Evolutionary conservation across 2,797 vertebrate species (phyloP).

Genomic region (Naso thynnoides): DNA sequence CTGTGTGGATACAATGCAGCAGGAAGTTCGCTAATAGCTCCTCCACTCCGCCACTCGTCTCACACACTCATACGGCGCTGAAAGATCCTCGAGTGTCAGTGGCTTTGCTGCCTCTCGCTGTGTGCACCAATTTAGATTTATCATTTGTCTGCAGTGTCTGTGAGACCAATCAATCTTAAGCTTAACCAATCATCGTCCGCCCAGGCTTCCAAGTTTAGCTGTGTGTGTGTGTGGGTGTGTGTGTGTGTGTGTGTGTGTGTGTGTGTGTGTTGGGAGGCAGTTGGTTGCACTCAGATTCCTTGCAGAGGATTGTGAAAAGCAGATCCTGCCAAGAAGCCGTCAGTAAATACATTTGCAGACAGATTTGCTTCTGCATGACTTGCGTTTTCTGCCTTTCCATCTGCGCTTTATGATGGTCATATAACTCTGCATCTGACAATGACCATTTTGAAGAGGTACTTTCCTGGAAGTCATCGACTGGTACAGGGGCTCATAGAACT

Average conservation of each 20-base stretch:
- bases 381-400: conserved; percentile 59
- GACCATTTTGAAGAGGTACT: conserved; percentile 51
- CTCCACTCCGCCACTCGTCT: conserved; percentile 46
- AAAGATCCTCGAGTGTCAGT: conserved; percentile 59
- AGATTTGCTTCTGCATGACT: conserved; percentile 70
- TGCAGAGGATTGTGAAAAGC: conserved; percentile 69
- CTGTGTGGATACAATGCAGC: conserved; percentile 84
- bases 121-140: conserved; percentile 23
- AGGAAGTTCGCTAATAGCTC: conserved; percentile 86
- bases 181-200: conserved; percentile 43
- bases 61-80: conserved; percentile 46
- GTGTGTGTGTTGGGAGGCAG: conserved; percentile 3
- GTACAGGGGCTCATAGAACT: conserved; percentile 44
- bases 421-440: conserved; percentile 57
- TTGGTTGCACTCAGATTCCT: conserved; percentile 54
- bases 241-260: conserved; percentile 13
- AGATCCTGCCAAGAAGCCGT: conserved; percentile 65
- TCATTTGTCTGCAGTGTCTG: conserved; percentile 44
- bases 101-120: conserved; percentile 43
- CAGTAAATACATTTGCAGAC: conserved; percentile 79
- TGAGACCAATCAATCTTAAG: conserved; percentile 53
- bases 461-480: conserved; percentile 64
- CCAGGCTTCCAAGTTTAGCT: conserved; percentile 46
- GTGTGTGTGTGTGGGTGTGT: conserved; percentile 7
- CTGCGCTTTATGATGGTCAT: conserved; percentile 38